Percentiles rank a stretch among this genome's conserved stretches.
Conservation (phyloP, 2,113 vertebrate genomes). For the Corythoichthys haematopterus region DNA sequence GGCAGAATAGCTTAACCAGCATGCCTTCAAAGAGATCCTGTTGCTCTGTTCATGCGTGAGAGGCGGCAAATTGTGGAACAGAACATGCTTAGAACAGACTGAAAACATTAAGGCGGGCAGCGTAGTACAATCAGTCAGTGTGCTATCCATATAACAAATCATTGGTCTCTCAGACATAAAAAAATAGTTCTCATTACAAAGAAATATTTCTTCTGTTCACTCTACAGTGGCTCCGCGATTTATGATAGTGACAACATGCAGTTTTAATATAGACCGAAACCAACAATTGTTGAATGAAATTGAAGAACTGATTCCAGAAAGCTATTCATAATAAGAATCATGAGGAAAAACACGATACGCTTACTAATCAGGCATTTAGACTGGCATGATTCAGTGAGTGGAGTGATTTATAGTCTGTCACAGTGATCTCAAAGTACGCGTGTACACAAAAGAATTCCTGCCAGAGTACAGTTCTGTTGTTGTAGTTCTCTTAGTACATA, state of each 20-base stretch:
- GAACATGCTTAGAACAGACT: too few relatives aligned
- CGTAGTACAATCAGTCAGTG: not conserved
- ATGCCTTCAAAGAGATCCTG: too few relatives aligned
- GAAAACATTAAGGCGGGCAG: too few relatives aligned
- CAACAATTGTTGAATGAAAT: not conserved
- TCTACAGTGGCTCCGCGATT: too few relatives aligned
- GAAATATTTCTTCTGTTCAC: not conserved
- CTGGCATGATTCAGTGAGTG: constrained; percentile 16
- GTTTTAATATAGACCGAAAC: not conserved
- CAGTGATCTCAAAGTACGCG: constrained; percentile 14
- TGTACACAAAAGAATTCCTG: not conserved
- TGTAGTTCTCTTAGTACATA: constrained; percentile 5
- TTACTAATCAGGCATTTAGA: constrained; percentile 11
- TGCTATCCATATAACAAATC: not conserved
- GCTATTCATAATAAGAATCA: constrained; percentile 15
- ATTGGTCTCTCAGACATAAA: not conserved
- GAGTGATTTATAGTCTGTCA: constrained; percentile 21
- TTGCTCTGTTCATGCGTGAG: too few relatives aligned
- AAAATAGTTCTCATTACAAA: not conserved
- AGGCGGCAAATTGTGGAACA: too few relatives aligned
- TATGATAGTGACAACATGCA: not conserved
- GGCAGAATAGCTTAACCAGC: too few relatives aligned
- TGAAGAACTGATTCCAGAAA: constrained; percentile 5
- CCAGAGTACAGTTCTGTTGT: constrained; percentile 3
- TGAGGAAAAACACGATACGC: constrained; percentile 12